These are phyloP conservation scores for Astreopora myriophthalma DNA, from an alignment of 64 coral and sea anemone species.

Conservation along the genomic window DNA sequence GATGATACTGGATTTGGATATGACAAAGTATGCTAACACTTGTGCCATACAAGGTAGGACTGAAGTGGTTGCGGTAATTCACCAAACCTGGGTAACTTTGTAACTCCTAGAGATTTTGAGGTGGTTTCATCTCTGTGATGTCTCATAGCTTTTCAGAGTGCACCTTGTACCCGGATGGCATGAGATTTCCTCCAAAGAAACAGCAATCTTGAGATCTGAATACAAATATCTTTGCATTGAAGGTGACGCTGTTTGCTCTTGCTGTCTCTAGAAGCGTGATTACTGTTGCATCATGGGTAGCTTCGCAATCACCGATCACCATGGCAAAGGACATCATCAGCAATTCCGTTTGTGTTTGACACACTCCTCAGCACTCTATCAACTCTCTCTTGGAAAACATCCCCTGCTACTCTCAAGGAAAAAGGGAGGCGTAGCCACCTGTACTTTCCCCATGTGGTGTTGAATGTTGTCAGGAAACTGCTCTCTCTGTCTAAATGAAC, in stretches of 20 bases:
- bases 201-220: constrained; percentile 17
- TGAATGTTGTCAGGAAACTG: constrained; percentile 8
- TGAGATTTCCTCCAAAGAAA: constrained; percentile 59
- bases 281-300: constrained; percentile 29
- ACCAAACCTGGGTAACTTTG: constrained; percentile 48
- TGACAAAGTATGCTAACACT: not conserved
- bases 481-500: not conserved
- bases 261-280: constrained; percentile 25
- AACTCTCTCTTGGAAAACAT: constrained; percentile 4
- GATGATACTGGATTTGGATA: not conserved
- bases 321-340: not conserved
- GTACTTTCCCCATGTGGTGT: not conserved
- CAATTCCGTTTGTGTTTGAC: not conserved
- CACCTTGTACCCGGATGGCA: constrained; percentile 6
- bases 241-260: constrained; percentile 42
- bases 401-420: not conserved
- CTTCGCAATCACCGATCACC: constrained; percentile 34
- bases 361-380: constrained; percentile 23
- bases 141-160: constrained; percentile 43
- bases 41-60: constrained; percentile 19
- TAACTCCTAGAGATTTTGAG: constrained; percentile 49
- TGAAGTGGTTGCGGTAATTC: constrained; percentile 59
- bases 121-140: constrained; percentile 49
- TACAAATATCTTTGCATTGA: constrained; percentile 46
- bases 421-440: not conserved